phyloP scores from a whole-genome alignment of 2,113 vertebrate species.

The Ammodytes dubius region DNA sequence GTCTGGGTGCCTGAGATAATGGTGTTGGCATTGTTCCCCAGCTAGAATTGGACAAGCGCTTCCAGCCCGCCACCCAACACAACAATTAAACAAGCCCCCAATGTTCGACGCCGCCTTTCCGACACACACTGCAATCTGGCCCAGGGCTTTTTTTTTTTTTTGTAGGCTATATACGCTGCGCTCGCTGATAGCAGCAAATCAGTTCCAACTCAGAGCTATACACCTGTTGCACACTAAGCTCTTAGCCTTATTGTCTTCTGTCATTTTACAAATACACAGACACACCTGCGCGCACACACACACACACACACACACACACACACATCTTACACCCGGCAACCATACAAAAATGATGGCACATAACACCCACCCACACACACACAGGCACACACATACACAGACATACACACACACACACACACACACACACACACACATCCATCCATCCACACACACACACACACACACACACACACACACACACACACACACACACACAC shows the following conservation, averaged over 20 bases:
- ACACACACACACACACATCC: neutral
- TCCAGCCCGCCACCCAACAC: conserved; percentile 61
- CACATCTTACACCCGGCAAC: conserved; percentile 21
- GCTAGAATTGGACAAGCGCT: conserved; percentile 72
- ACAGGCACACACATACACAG: neutral
- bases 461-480: neutral
- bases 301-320: conserved; percentile 23
- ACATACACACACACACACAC: neutral
- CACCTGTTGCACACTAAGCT: conserved; percentile 69
- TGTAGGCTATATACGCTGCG: conserved; percentile 54
- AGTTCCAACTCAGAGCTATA: conserved; percentile 53
- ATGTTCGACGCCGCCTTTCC: conserved; percentile 35
- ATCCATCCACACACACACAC: no score
- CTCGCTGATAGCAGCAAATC: conserved; percentile 71
- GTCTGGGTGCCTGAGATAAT: conserved; percentile 78
- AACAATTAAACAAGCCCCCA: conserved; percentile 76
- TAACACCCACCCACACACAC: neutral
- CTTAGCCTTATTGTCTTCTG: conserved; percentile 53
- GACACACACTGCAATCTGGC: conserved; percentile 58
- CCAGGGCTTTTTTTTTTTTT: conserved; percentile 50
- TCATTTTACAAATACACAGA: conserved; percentile 38
- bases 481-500: neutral
- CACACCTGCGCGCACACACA: conserved; percentile 20
- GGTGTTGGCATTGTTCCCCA: conserved; percentile 76
- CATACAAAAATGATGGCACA: neutral